Evolutionary conservation across 2,888 invertebrate genomes (phyloP), one percentile per base, ranked within the genome.

Genomic region (Nasonovia ribisnigri): DNA sequence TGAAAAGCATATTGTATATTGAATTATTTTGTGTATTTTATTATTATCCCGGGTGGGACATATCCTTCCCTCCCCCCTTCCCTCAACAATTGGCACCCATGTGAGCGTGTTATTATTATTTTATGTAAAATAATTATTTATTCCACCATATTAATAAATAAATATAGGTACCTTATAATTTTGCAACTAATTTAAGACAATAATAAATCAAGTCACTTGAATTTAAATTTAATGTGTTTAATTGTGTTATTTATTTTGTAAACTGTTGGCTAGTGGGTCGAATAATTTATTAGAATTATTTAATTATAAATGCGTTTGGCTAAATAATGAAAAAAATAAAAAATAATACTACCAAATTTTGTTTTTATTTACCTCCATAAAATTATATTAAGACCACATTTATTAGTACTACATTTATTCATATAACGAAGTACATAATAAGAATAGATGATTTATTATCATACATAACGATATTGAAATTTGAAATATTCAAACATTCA

Each of bases 171-270:
- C 46, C 51, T 51, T 3, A 51, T 51, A 0, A 54, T 24, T 54
- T 20, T 54, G 6, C 54, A 54, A 54, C 54, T 54, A 54, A 54
- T 54, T 6, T 54, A 54, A n/a, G n/a, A n/a, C 67, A 67, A 67
- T 16, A n/a, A n/a, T 67, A n/a, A 36, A 36, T 67, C 6, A 67
- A 67, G 36, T 67, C 36, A 67, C 20, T 67, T 67, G 1, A n/a
- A 67, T 67, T 67, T 67, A 1, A 43, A 60, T 60, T 42, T 60
- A 90, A 67, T 11, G 8, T 67, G 67, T 46, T 89, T 57, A 89
- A 89, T 57, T 60, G 29, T 60, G 43, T 89, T 67, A 46, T 90
- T 90, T n/a, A 8, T 90, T 90, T 77, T 48, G 48, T 90, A 77
- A 90, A 77, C 77, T 48, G 77, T 90, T 90, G 77, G 48, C 51